A percentile compares a stretch with the other conserved stretches of the same genome.
phyloP scores from a whole-genome alignment of 2,888 invertebrate genomes.

The Mongoloraphidia duomilia region DNA sequence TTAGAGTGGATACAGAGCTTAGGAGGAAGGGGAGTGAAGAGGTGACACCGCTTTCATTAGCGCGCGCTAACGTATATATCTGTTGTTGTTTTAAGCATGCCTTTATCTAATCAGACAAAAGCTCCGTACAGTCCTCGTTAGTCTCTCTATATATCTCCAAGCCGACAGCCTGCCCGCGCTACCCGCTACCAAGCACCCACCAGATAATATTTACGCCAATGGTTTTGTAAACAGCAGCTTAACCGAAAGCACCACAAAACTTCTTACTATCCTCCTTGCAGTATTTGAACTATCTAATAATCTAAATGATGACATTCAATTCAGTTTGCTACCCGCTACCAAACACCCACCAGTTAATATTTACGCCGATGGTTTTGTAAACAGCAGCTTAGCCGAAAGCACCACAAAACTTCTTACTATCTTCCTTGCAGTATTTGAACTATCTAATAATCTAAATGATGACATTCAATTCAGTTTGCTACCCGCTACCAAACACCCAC shows the following conservation, averaged over 20 bases:
- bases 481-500: neutral
- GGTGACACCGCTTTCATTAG: conserved; percentile 29
- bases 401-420: neutral
- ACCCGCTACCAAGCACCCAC: neutral
- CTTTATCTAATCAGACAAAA: conserved; percentile 35
- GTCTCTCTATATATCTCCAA: conserved; percentile 2
- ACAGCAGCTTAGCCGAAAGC: neutral
- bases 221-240: neutral
- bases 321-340: neutral
- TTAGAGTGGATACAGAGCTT: too few species aligned
- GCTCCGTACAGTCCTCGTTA: conserved; percentile 26
- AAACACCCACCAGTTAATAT: neutral
- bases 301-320: neutral
- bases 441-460: neutral
- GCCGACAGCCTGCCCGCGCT: too few species aligned
- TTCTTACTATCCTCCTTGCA: neutral
- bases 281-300: neutral
- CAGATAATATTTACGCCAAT: neutral
- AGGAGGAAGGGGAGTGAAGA: conserved; percentile 8
- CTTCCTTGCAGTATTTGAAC: neutral
- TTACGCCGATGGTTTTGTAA: neutral
- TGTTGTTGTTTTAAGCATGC: conserved; percentile 35
- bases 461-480: neutral
- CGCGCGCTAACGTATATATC: conserved; percentile 24
- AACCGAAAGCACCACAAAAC: too few species aligned